phyloP scores from a whole-genome alignment of 1,140 invertebrate species.

The Eriosoma lanigerum region DNA sequence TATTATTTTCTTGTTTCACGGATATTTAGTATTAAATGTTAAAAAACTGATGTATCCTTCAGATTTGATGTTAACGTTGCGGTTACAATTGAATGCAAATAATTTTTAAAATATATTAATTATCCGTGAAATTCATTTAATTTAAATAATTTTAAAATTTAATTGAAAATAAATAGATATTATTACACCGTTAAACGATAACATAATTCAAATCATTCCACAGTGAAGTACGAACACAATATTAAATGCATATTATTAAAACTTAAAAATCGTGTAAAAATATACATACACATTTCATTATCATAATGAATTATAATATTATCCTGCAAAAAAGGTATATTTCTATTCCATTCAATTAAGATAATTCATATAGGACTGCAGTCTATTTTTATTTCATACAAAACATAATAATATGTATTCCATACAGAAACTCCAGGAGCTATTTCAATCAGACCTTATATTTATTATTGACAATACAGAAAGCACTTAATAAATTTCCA shows the following conservation, averaged over 20 bases:
- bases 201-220: too few species aligned
- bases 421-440: neutral
- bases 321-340: too few species aligned
- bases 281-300: too few species aligned
- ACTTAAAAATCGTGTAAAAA: too few species aligned
- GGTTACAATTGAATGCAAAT: neutral
- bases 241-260: too few species aligned
- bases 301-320: too few species aligned
- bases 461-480: conserved; percentile 20
- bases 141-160: neutral
- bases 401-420: too few species aligned
- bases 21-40: neutral
- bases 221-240: too few species aligned
- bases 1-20: conserved; percentile 41
- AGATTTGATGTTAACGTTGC: neutral
- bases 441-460: neutral
- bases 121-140: neutral
- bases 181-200: too few species aligned
- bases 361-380: too few species aligned
- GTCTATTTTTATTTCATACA: too few species aligned
- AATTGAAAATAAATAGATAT: neutral
- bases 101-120: neutral
- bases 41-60: neutral
- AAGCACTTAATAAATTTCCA: conserved; percentile 15
- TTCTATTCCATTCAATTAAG: too few species aligned